Percentiles rank a stretch among this genome's conserved stretches.
Conservation (phyloP, 2,113 vertebrate species). For the Herpailurus yagouaroundi region DNA sequence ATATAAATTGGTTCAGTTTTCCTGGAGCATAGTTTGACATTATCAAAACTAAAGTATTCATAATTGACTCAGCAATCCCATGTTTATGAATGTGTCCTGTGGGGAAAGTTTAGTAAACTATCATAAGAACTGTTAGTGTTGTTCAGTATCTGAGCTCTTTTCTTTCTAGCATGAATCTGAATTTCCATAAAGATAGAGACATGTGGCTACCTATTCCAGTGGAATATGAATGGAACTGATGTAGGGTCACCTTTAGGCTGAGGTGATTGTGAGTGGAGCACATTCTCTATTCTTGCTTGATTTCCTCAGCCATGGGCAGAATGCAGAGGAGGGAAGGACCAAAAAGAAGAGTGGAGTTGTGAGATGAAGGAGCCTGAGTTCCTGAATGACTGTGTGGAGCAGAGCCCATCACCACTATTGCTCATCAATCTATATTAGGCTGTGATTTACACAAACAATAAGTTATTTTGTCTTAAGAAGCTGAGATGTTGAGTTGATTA, state of each 20-base stretch:
- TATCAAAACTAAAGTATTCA: background rate
- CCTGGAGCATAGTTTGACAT: background rate
- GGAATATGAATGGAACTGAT: background rate
- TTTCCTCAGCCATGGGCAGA: background rate
- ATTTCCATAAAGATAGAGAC: background rate
- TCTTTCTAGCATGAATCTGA: background rate
- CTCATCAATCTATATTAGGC: background rate
- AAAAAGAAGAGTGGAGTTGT: background rate
- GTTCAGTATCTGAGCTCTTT: background rate
- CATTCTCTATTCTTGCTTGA: background rate
- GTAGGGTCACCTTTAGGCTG: background rate
- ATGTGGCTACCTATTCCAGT: background rate
- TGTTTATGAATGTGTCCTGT: constrained; percentile 8
- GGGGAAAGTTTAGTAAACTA: background rate
- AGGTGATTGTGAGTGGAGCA: background rate
- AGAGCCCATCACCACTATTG: background rate
- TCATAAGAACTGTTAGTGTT: background rate
- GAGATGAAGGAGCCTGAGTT: background rate
- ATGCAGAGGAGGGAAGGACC: background rate
- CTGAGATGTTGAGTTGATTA: background rate
- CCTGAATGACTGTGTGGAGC: background rate
- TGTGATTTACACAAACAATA: background rate
- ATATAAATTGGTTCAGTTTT: background rate
- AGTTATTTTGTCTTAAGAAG: background rate
- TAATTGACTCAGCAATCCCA: background rate